Conservation (phyloP, 2,888 invertebrate species). For the Coelogynopora nodosa region DNA sequence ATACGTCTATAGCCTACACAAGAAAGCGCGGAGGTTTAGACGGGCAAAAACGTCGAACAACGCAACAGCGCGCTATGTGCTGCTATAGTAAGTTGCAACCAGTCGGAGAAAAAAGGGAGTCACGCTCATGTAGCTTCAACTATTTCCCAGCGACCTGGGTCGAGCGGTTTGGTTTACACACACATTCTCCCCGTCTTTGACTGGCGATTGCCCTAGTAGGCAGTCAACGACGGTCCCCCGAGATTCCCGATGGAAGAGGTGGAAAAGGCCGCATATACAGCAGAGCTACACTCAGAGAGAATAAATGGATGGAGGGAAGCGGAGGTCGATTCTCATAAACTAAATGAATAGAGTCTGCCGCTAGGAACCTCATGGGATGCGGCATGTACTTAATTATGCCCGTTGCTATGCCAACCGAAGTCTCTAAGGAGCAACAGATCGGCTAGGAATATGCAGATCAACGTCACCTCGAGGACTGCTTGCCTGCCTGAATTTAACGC, state of each 20-base stretch:
- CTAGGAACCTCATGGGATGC: not conserved
- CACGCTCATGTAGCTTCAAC: constrained; percentile 17
- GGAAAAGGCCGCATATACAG: not conserved
- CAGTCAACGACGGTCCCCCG: not conserved
- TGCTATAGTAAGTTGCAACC: not conserved
- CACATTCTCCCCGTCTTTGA: constrained; percentile 6
- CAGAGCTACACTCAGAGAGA: not conserved
- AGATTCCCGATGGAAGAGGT: not conserved
- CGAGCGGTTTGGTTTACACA: not conserved
- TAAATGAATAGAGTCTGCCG: constrained; percentile 12
- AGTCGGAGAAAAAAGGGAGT: not conserved
- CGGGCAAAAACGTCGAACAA: not conserved
- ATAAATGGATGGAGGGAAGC: not conserved
- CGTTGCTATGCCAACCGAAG: not conserved
- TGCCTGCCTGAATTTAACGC: constrained; percentile 1
- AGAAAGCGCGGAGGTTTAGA: not conserved
- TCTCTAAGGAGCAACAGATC: not conserved
- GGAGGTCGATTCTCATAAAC: constrained; percentile 7
- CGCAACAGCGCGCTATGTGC: not conserved
- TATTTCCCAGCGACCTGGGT: not conserved
- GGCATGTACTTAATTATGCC: constrained; percentile 20
- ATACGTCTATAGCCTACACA: too few relatives aligned
- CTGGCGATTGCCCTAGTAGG: not conserved
- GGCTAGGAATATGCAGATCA: not conserved
- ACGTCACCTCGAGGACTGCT: not conserved